A percentile compares a stretch with the other conserved stretches of the same genome.
Evolutionary conservation across 2,113 vertebrate genomes (phyloP).

Genomic region (Gymnocephalus cernua): DNA sequence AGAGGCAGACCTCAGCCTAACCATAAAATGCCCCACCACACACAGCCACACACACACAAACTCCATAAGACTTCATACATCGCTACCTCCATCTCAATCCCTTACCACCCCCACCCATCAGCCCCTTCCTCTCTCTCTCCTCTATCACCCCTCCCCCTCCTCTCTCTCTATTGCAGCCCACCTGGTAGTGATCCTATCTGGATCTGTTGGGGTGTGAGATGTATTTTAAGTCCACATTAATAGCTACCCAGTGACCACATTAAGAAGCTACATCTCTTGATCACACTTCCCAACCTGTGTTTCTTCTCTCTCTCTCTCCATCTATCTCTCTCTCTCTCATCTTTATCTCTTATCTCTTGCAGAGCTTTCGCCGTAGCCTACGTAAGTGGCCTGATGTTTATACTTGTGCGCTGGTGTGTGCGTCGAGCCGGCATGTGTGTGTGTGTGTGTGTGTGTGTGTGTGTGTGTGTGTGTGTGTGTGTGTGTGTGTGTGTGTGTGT

Average conservation of each 20-base stretch:
- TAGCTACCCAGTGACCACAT: constrained; percentile 60
- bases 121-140: not conserved
- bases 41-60: constrained; percentile 31
- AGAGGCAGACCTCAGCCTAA: constrained; percentile 55
- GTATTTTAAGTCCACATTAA: constrained; percentile 66
- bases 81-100: constrained; percentile 38
- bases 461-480: no score
- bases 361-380: no score
- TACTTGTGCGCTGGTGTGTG: no score
- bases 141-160: not conserved
- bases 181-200: constrained; percentile 62
- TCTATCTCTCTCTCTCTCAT: not conserved
- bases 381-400: no score
- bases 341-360: not conserved
- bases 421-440: no score
- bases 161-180: constrained; percentile 35
- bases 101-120: constrained; percentile 5
- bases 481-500: no score
- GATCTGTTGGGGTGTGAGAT: constrained; percentile 55
- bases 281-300: constrained; percentile 34
- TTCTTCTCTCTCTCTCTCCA: constrained; percentile 5
- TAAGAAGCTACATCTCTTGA: constrained; percentile 43
- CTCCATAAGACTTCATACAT: constrained; percentile 50
- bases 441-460: no score
- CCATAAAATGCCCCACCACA: constrained; percentile 56